These are phyloP conservation scores for Ambastaia sidthimunki DNA, from an alignment of 2,797 vertebrate genomes.

Conservation along the genomic window DNA sequence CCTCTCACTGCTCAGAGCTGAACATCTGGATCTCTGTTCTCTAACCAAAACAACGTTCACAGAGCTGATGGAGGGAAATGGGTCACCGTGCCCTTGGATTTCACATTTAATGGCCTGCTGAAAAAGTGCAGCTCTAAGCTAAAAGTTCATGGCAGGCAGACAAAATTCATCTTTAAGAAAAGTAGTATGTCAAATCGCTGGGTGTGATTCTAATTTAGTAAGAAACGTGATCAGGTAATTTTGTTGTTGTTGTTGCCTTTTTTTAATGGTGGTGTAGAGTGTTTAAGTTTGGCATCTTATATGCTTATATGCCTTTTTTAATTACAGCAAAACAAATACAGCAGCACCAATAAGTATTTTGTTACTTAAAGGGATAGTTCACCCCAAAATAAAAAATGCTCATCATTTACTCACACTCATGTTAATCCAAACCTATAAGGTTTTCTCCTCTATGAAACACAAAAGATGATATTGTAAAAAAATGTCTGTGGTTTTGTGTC, in stretches of 20 bases:
- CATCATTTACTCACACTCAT: too few relatives aligned
- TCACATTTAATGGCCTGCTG: conserved; percentile 48
- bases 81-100: conserved; percentile 53
- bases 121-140: conserved; percentile 46
- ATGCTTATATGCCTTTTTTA: neutral
- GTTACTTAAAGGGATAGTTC: neutral
- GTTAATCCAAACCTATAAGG: too few relatives aligned
- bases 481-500: too few relatives aligned
- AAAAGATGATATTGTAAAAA: too few relatives aligned
- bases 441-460: too few relatives aligned
- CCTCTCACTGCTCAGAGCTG: conserved; percentile 44
- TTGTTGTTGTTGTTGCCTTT: neutral
- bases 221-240: neutral
- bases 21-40: conserved; percentile 62
- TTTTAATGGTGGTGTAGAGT: neutral
- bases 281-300: neutral
- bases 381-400: too few relatives aligned
- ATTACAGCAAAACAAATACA: neutral
- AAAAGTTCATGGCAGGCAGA: conserved; percentile 10
- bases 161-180: neutral
- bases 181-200: neutral
- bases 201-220: neutral
- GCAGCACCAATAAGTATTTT: neutral
- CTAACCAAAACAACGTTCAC: conserved; percentile 55
- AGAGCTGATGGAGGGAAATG: conserved; percentile 47